Evolutionary conservation across 2,888 invertebrate genomes (phyloP), one percentile per base, ranked within the genome.

Genomic region (Rotaria sp.): DNA sequence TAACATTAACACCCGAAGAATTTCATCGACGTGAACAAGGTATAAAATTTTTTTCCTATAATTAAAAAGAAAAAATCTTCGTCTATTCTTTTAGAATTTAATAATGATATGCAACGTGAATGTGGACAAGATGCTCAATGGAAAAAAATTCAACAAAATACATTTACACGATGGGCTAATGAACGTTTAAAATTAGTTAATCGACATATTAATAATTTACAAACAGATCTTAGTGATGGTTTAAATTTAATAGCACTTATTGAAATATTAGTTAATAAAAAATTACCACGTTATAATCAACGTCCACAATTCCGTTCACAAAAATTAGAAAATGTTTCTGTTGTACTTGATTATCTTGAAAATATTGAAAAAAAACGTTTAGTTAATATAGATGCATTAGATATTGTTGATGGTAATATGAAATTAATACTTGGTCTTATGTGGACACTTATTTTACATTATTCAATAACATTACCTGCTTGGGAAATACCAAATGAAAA

Each of bases 121-220:
- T 93, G 95, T 90, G 95, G 95, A 89, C 95, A 95, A 91, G 95
- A 96, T 93, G 95, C 96, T 88, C 94, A 94, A 91, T 96, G 96
- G 96, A 96, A 96, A 92, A 93, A 94, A 89, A 96, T 96, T 89
- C 96, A 96, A 92, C 95, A 96, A 92, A 96, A 96, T 91, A 96
- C 96, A 88, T 96, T 96, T 91, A 95, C 96, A 59, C 93, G 96
- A 90, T 96, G 96, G 96, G 95, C 95, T 86, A 96, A 96, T 92
- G 95, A 96, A 91, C 95, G 95, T 91, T 92, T 96, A 88, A 95
- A 95, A 92, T 94, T 94, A 85, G 94, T 94, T 87, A 94, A 94
- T 91, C 94, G 94, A 90, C 93, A 94, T 89, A 94, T 96, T 89
- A 93, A 93, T 87, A 94, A 94, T 91, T 92, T 96, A 91, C 95